Evolutionary conservation across 2,113 vertebrate species (phyloP).

Genomic region (Onychorhynchus coronatus): DNA sequence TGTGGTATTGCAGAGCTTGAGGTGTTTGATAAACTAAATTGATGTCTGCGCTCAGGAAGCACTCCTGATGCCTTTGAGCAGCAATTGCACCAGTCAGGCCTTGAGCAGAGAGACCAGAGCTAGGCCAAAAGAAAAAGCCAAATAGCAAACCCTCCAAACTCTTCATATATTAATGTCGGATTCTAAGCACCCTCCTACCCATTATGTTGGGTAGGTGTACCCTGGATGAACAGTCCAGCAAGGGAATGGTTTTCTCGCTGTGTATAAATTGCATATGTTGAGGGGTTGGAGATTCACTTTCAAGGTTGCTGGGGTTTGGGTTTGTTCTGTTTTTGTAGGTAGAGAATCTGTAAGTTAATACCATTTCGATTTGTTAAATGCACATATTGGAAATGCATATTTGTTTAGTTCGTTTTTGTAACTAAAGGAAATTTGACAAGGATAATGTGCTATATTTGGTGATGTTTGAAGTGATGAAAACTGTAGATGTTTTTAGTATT

Average conservation of each 20-base stretch:
- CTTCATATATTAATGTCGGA: not conserved
- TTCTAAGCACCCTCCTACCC: not conserved
- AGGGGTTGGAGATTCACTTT: not conserved
- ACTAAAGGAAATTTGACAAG: not conserved
- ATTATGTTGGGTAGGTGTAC: not conserved
- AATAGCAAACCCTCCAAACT: not conserved
- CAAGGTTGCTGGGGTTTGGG: not conserved
- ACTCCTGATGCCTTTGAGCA: not conserved
- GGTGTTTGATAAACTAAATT: not conserved
- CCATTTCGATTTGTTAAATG: not conserved
- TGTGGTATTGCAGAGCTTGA: not conserved
- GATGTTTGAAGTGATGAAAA: not conserved
- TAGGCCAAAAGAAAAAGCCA: not conserved
- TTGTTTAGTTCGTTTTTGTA: not conserved
- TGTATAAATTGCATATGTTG: not conserved
- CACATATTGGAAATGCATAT: not conserved
- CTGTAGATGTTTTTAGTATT: not conserved
- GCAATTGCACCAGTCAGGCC: not conserved
- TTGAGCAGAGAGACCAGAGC: not conserved
- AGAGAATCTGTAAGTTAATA: not conserved
- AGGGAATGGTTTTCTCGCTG: not conserved
- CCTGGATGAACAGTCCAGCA: not conserved
- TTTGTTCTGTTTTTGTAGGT: not conserved
- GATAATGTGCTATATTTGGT: not conserved
- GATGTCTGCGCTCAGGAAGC: not conserved